Conservation (phyloP, 1,140 invertebrate genomes). For the Heterodera carotae region DNA sequence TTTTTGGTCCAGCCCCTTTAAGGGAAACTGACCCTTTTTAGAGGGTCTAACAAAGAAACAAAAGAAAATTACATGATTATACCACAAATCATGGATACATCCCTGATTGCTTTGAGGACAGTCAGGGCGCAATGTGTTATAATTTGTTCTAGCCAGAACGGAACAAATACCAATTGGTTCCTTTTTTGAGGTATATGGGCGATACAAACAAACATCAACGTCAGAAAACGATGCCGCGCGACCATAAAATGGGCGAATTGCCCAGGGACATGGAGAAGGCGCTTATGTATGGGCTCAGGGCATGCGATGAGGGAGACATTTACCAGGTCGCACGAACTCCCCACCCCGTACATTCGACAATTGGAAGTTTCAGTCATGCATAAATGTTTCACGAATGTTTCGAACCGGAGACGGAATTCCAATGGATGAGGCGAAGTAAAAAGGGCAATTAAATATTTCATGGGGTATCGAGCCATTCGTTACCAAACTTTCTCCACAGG, state of each 20-base stretch:
- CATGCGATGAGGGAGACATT: slow-evolving; percentile 58
- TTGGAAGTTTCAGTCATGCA: slow-evolving; percentile 23
- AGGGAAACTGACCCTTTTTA: too few relatives aligned
- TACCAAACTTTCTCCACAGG: neutral
- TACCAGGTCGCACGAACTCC: slow-evolving; percentile 54
- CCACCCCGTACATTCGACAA: too few relatives aligned
- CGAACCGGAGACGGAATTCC: slow-evolving; percentile 60
- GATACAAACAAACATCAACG: slow-evolving; percentile 10
- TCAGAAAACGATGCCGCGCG: slow-evolving; percentile 1
- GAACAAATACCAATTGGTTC: too few relatives aligned
- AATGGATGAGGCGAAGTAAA: slow-evolving; percentile 51
- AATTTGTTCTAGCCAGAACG: too few relatives aligned
- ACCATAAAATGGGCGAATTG: slow-evolving; percentile 40
- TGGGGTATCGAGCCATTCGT: too few relatives aligned
- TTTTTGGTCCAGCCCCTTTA: too few relatives aligned
- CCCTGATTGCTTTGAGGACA: too few relatives aligned
- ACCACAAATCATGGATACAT: too few relatives aligned
- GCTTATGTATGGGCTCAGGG: slow-evolving; percentile 51
- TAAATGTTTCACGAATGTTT: slow-evolving; percentile 50
- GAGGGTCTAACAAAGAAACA: too few relatives aligned
- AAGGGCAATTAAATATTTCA: neutral
- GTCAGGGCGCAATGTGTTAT: too few relatives aligned
- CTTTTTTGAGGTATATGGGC: slow-evolving; percentile 37
- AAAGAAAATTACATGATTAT: too few relatives aligned
- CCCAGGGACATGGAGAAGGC: slow-evolving; percentile 59